These are phyloP conservation scores for Eueremaeus valkanovi DNA, from an alignment of 2,888 invertebrate species.

Conservation along the genomic window DNA sequence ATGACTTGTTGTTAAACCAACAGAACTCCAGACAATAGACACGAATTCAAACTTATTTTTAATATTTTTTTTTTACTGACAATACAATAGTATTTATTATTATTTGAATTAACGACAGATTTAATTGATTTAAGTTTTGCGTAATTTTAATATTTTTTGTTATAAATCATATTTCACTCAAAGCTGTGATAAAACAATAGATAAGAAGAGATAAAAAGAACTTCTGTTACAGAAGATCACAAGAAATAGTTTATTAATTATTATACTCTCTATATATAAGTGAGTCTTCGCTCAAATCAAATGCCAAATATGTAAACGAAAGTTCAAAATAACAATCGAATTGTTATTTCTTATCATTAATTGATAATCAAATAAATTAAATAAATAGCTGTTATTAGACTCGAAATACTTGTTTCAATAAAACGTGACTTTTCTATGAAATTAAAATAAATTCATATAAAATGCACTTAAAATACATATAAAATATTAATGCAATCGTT, in stretches of 20 bases:
- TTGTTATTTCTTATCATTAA: background rate
- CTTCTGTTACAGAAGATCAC: too few relatives aligned
- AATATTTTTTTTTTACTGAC: background rate
- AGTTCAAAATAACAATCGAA: background rate
- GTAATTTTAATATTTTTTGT: background rate
- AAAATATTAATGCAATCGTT: background rate
- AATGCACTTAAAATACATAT: too few relatives aligned
- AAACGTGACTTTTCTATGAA: background rate
- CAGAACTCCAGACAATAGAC: background rate
- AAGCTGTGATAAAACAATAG: background rate
- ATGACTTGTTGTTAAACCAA: constrained; percentile 15
- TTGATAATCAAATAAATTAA: background rate
- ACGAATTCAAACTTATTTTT: too few relatives aligned
- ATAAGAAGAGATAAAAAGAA: too few relatives aligned
- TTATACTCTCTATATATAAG: background rate
- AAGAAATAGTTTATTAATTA: too few relatives aligned
- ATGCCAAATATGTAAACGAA: background rate
- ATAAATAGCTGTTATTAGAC: background rate
- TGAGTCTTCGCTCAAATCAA: background rate
- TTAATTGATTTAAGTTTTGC: background rate
- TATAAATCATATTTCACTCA: background rate
- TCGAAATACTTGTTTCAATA: background rate
- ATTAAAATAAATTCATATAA: too few relatives aligned
- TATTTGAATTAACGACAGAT: too few relatives aligned
- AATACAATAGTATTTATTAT: background rate